These are phyloP conservation scores for Acanthoscelides obtectus DNA, from an alignment of 2,888 invertebrate genomes.

Conservation along the genomic window DNA sequence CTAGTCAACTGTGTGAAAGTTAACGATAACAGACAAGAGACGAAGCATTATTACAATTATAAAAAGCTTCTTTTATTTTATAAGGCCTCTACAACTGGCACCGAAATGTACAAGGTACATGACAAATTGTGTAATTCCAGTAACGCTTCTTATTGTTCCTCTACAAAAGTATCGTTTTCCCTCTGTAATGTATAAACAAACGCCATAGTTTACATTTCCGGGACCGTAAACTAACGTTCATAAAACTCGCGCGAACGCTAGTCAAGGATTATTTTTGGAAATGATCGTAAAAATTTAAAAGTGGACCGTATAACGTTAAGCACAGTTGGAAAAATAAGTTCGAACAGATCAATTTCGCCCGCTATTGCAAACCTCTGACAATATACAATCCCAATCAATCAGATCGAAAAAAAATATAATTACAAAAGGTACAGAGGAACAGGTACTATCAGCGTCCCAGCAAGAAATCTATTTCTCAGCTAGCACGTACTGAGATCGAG, in stretches of 20 bases:
- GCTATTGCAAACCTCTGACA: background rate
- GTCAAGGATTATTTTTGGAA: constrained; percentile 23
- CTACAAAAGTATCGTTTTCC: background rate
- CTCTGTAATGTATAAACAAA: constrained; percentile 16
- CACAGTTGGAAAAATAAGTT: background rate
- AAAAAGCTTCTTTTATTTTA: too few relatives aligned
- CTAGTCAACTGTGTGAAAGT: too few relatives aligned
- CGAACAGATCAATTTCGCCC: background rate
- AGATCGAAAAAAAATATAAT: too few relatives aligned
- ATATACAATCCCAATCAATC: too few relatives aligned
- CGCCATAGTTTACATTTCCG: constrained; percentile 26
- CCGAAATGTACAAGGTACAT: too few relatives aligned
- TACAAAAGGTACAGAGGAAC: too few relatives aligned
- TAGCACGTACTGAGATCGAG: background rate
- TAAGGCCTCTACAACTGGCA: too few relatives aligned
- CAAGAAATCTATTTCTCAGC: background rate
- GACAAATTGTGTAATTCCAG: too few relatives aligned
- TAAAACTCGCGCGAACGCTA: constrained; percentile 23
- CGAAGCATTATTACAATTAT: too few relatives aligned
- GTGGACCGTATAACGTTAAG: background rate
- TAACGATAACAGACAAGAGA: too few relatives aligned
- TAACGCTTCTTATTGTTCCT: too few relatives aligned
- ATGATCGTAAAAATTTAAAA: constrained; percentile 7
- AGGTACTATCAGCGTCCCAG: background rate
- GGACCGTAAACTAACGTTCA: constrained; percentile 22